phyloP scores from a whole-genome alignment of 1,140 invertebrate species.

The Dinoponera quadriceps region DNA sequence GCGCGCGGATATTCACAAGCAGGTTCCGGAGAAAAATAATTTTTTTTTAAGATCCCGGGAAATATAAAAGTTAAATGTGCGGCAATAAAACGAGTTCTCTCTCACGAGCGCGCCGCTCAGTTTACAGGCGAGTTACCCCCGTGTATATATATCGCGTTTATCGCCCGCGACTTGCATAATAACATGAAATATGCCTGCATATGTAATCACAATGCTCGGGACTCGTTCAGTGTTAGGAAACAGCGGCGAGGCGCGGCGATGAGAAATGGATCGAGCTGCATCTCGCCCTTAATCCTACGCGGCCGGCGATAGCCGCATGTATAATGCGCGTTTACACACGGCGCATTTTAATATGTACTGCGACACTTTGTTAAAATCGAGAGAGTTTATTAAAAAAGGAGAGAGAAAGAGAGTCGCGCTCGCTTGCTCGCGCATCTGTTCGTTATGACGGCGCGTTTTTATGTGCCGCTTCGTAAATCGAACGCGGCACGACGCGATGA shows the following conservation, averaged over 20 bases:
- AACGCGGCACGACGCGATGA: slow-evolving; percentile 24
- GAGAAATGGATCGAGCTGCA: slow-evolving; percentile 28
- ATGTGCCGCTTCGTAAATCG: slow-evolving; percentile 11
- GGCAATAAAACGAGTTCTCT: not conserved
- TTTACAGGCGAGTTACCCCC: slow-evolving; percentile 5
- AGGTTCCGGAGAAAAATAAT: not conserved
- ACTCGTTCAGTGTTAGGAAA: slow-evolving; percentile 28
- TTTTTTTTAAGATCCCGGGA: not conserved
- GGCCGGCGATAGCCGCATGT: not conserved
- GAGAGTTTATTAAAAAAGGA: too few species aligned
- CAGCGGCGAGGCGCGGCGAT: not conserved
- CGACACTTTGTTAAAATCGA: not conserved
- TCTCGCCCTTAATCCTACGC: slow-evolving; percentile 6
- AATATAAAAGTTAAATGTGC: slow-evolving; percentile 31
- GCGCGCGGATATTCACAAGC: not conserved
- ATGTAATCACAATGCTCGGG: not conserved
- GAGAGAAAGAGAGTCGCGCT: too few species aligned
- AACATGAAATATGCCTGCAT: slow-evolving; percentile 11
- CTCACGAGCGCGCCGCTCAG: not conserved
- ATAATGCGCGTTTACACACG: slow-evolving; percentile 18
- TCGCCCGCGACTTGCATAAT: slow-evolving; percentile 28
- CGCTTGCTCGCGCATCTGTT: too few species aligned
- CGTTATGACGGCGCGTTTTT: slow-evolving; percentile 33
- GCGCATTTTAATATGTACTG: slow-evolving; percentile 24
- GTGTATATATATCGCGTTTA: not conserved